These are phyloP conservation scores for Chloroceryle aenea DNA, from an alignment of 2,113 vertebrate species.

Conservation along the genomic window DNA sequence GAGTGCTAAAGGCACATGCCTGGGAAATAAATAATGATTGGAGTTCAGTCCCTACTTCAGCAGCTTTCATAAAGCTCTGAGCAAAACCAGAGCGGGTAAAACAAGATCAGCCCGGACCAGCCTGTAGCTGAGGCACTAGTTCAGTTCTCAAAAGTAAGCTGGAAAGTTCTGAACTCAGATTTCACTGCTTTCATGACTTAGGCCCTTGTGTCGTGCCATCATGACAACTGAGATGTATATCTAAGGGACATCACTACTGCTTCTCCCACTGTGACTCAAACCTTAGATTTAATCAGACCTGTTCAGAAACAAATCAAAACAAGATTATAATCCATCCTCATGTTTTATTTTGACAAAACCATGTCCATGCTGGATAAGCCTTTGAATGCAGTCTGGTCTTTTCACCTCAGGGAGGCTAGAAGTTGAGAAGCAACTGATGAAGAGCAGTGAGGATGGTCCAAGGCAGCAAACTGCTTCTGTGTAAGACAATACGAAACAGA, in stretches of 20 bases:
- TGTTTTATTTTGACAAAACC: neutral
- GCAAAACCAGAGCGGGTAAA: neutral
- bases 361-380: neutral
- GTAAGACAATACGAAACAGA: neutral
- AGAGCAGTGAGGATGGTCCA: neutral
- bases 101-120: neutral
- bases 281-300: neutral
- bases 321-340: neutral
- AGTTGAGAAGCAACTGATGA: neutral
- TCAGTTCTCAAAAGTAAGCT: neutral
- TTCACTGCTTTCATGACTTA: neutral
- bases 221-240: neutral
- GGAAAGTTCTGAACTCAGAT: neutral
- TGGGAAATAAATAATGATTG: neutral
- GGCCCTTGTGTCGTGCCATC: rapidly evolving
- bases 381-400: neutral
- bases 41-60: neutral
- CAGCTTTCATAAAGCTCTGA: neutral
- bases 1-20: neutral
- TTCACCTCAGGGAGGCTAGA: neutral
- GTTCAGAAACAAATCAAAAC: slow-evolving; percentile 12
- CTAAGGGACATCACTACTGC: neutral
- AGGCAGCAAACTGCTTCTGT: neutral
- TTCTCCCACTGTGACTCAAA: neutral
- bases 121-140: neutral